Conservation (phyloP, 1,140 invertebrate species). For the Drosophila oshimai region DNA sequence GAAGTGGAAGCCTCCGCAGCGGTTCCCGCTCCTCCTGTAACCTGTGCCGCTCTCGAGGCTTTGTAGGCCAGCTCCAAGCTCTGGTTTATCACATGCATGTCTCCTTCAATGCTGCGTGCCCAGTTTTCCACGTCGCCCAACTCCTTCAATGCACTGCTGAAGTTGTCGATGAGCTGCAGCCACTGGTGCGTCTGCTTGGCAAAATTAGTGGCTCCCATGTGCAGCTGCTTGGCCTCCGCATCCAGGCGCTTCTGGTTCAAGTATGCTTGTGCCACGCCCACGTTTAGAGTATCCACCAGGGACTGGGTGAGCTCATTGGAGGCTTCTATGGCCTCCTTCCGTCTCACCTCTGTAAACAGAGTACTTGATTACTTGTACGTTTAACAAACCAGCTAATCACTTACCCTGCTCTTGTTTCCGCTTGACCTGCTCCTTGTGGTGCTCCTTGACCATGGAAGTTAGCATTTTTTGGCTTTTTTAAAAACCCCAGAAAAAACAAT, state of each 20-base stretch:
- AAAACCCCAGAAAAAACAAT: neutral
- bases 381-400: neutral
- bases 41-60: constrained; percentile 85
- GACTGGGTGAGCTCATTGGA: constrained; percentile 96
- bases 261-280: constrained; percentile 98
- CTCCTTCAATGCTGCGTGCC: constrained; percentile 97
- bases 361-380: neutral
- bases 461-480: constrained; percentile 86
- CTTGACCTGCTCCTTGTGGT: constrained; percentile 89
- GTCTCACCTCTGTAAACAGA: constrained; percentile 82
- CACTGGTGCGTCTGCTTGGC: constrained; percentile 98
- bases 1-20: constrained; percentile 1
- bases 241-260: constrained; percentile 98
- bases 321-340: constrained; percentile 95
- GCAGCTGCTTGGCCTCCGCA: constrained; percentile 98
- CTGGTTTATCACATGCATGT: constrained; percentile 96
- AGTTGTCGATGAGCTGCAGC: constrained; percentile 96
- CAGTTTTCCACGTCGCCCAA: constrained; percentile 99
- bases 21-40: constrained; percentile 1
- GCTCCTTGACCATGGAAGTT: constrained; percentile 93
- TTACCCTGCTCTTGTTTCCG: constrained; percentile 93
- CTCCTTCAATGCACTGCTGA: constrained; percentile 98
- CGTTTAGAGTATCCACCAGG: constrained; percentile 98
- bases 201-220: constrained; percentile 96
- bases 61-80: constrained; percentile 98